Conservation (phyloP, 2,797 vertebrate genomes). For the Anomalospiza imberbis region DNA sequence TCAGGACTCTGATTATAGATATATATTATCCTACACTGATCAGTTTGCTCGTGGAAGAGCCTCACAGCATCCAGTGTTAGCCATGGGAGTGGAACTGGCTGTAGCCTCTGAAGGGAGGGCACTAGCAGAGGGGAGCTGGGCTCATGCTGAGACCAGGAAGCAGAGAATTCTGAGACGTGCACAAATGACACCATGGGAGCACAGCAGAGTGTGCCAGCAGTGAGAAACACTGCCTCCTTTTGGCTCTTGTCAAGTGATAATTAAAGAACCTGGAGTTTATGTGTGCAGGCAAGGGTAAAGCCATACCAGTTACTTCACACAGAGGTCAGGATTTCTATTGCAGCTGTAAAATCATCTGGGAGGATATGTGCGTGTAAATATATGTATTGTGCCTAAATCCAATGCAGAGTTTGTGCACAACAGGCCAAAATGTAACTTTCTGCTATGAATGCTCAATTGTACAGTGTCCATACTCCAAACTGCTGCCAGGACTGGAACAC, state of each 20-base stretch:
- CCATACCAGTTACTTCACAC: accelerated
- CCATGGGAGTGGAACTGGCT: neutral
- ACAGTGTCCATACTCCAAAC: neutral
- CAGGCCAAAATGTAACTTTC: neutral
- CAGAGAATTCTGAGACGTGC: neutral
- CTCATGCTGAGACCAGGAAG: neutral
- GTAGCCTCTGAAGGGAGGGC: neutral
- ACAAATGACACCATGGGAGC: accelerated
- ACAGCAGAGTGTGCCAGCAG: neutral
- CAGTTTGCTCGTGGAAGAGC: neutral
- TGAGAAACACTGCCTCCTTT: neutral
- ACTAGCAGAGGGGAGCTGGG: neutral
- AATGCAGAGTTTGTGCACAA: neutral
- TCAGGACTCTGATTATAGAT: neutral
- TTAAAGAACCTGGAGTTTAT: neutral
- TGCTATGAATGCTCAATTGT: neutral
- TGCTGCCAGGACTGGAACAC: neutral
- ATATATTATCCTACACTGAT: accelerated
- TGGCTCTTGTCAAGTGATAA: neutral
- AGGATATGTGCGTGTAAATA: neutral
- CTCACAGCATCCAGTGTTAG: neutral
- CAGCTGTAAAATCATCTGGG: neutral
- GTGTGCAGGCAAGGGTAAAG: neutral
- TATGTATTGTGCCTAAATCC: neutral
- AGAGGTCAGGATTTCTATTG: neutral